Percentiles rank a stretch among this genome's conserved stretches.
Conservation (phyloP, 2,888 invertebrate genomes). For the Sarcophaga caerulescens region DNA sequence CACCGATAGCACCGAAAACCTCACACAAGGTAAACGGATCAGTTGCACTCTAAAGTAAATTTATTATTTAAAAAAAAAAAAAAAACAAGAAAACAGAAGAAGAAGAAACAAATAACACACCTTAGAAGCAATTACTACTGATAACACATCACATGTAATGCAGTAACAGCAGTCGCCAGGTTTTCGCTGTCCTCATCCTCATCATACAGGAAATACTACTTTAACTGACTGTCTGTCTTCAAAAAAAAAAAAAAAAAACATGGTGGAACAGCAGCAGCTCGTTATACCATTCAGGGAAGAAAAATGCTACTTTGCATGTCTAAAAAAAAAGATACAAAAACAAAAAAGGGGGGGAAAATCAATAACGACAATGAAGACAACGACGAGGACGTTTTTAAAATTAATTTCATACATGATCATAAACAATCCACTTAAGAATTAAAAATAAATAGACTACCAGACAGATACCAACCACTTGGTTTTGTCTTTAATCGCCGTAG, state of each 20-base stretch:
- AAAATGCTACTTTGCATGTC: slow-evolving; percentile 50
- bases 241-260: not conserved
- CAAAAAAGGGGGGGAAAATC: not conserved
- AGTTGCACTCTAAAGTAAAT: not conserved
- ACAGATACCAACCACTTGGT: not conserved
- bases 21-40: slow-evolving; percentile 23
- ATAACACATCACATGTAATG: slow-evolving; percentile 48
- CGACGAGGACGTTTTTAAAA: slow-evolving; percentile 16
- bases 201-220: slow-evolving; percentile 53
- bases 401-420: slow-evolving; percentile 59
- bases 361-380: not conserved
- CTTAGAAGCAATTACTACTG: slow-evolving; percentile 54
- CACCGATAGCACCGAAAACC: slow-evolving; percentile 16
- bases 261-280: slow-evolving; percentile 13
- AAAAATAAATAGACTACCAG: slow-evolving; percentile 2
- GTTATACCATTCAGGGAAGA: slow-evolving; percentile 32
- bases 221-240: slow-evolving; percentile 29
- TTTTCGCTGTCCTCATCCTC: slow-evolving; percentile 4
- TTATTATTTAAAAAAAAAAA: not conserved
- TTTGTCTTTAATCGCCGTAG: too few species aligned
- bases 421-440: slow-evolving; percentile 54
- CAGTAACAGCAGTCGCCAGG: slow-evolving; percentile 41
- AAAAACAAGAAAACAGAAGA: not conserved
- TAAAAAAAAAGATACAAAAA: slow-evolving; percentile 24
- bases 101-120: slow-evolving; percentile 54